Evolutionary conservation across 2,113 vertebrate species (phyloP).

Genomic region (Stomatorhinus ivindoensis): DNA sequence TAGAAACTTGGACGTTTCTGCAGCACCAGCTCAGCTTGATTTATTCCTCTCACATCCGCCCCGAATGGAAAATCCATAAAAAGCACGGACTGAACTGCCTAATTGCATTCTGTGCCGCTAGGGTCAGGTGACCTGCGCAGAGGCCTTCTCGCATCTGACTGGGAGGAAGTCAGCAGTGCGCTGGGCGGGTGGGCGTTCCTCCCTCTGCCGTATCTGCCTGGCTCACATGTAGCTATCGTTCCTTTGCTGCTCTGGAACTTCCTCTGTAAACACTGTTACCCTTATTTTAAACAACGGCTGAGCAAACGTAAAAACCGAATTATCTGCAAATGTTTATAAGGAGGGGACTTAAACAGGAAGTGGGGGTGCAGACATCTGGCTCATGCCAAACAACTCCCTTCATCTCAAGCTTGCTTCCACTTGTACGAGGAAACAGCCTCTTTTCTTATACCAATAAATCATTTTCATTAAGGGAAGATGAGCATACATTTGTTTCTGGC

Average conservation of each 20-base stretch:
- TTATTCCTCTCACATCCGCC: background rate
- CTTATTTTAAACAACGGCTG: conserved; percentile 19
- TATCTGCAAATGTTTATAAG: conserved; percentile 22
- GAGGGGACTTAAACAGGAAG: conserved; percentile 31
- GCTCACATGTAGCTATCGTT: background rate
- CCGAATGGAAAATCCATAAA: background rate
- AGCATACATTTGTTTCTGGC: background rate
- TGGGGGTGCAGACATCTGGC: background rate
- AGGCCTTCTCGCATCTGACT: background rate
- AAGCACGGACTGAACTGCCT: background rate
- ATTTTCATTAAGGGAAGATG: conserved; percentile 7
- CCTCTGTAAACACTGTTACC: conserved; percentile 22
- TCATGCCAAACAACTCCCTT: background rate
- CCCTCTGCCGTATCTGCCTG: background rate
- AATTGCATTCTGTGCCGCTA: background rate
- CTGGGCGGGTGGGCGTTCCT: background rate
- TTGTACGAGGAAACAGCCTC: background rate
- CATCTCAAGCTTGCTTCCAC: background rate
- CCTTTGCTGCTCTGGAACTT: background rate
- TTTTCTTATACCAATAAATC: background rate
- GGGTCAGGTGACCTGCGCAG: conserved; percentile 10
- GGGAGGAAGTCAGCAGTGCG: background rate
- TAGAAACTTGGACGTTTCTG: background rate
- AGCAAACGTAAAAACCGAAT: conserved; percentile 12
- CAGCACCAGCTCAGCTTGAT: background rate